These are phyloP conservation scores for Alligator mississippiensis DNA, from an alignment of 2,113 vertebrate genomes.

Conservation along the genomic window DNA sequence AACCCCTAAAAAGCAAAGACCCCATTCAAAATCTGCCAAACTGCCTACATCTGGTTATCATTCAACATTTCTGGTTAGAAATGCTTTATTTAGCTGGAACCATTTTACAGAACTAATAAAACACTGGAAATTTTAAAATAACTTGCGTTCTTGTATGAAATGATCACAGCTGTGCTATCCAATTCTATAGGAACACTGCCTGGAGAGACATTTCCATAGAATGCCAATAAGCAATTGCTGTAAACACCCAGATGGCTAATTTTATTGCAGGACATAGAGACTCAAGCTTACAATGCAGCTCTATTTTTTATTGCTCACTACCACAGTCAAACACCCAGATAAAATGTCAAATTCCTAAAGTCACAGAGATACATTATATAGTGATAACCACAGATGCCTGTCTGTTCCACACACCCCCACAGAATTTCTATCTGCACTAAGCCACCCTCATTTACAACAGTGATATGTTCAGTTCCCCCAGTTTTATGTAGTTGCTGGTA, in stretches of 20 bases:
- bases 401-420: accelerated
- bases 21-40: slow-evolving; percentile 40
- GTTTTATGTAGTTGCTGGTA: background rate
- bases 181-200: slow-evolving; percentile 70
- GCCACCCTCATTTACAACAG: background rate
- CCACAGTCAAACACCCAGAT: background rate
- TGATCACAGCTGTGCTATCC: slow-evolving; percentile 72
- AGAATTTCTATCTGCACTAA: background rate
- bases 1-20: slow-evolving; percentile 61
- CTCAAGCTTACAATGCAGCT: slow-evolving; percentile 22
- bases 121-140: slow-evolving; percentile 63
- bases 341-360: slow-evolving; percentile 39
- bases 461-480: background rate
- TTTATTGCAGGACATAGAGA: slow-evolving; percentile 66
- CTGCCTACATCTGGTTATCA: slow-evolving; percentile 70
- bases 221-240: slow-evolving; percentile 56
- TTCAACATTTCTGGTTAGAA: slow-evolving; percentile 69
- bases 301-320: slow-evolving; percentile 2
- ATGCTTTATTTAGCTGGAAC: slow-evolving; percentile 66
- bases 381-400: background rate
- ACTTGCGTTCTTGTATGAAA: slow-evolving; percentile 56
- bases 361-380: background rate
- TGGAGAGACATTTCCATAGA: slow-evolving; percentile 60
- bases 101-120: slow-evolving; percentile 62
- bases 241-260: slow-evolving; percentile 75